Base-by-base conservation (phyloP, 2,888 invertebrate species). In the Neria commutata region DNA sequence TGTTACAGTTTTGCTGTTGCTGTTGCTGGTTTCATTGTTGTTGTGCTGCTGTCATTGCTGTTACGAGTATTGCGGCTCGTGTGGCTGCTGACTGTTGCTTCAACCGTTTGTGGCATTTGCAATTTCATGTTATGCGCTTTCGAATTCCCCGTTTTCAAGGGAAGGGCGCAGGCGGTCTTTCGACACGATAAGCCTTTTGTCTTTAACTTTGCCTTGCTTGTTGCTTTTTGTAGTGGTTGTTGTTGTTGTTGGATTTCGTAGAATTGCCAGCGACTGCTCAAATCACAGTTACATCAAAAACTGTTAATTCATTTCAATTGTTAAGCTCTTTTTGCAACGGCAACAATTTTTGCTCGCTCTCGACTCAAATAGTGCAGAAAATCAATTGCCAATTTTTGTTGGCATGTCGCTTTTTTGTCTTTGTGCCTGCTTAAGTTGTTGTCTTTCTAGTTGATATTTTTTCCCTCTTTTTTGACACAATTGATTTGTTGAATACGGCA, bases 381-480 rank as follows among this genome's bases (percentile, higher is more conserved):
- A 76, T 77, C 77, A 73, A 76, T 76, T 77, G 75, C 72, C 73
- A 76, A 71, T 72, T 70, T 72, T 74, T 74, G 8, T n/a, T n/a
- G n/a, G n/a, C n/a, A n/a, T n/a, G n/a, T n/a, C n/a, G n/a, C n/a
- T n/a, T n/a, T n/a, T n/a, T n/a, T n/a, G n/a, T 42, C 5, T 42
- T 42, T 4, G 37, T 14, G 11, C n/a, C 37, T 37, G 37, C n/a
- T 42, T 17, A 19, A 19, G 42, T 42, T 37, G 37, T 14, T 37
- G 37, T 37, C n/a, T n/a, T 37, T 37, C 14, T 37, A 5, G 21
- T 21, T 42, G 42, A 5, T 17, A 8, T 21, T 21, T n/a, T 6
- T 37, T 37, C n/a, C 11, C n/a, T 37, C 11, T 37, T n/a, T 17
- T 42, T 46, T 25, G 19, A 46, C 25, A 24, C 50, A 58, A 58